Percentiles rank a stretch among this genome's conserved stretches.
Evolutionary conservation across 2,888 invertebrate species (phyloP).

Genomic region (Andrena flavipes): DNA sequence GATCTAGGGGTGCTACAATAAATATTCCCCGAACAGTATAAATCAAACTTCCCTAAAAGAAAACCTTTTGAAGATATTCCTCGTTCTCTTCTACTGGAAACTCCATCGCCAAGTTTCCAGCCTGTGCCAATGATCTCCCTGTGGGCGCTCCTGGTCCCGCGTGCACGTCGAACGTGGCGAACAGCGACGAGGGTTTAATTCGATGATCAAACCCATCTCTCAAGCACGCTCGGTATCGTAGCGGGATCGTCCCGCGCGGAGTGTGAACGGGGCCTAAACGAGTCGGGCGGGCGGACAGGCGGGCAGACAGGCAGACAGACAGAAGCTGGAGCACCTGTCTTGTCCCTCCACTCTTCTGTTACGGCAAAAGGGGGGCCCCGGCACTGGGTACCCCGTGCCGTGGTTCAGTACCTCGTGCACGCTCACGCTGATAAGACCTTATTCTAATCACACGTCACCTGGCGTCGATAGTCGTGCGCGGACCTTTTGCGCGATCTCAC

Average conservation of each 20-base stretch:
- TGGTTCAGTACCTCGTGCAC: slow-evolving; percentile 81
- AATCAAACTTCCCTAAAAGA: no score
- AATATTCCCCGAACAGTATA: no score
- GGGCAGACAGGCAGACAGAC: slow-evolving; percentile 69
- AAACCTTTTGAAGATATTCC: no score
- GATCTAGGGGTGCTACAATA: no score
- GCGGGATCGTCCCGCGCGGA: slow-evolving; percentile 1
- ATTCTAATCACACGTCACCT: slow-evolving; percentile 74
- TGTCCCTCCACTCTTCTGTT: slow-evolving; percentile 78
- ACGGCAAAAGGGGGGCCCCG: slow-evolving; percentile 73
- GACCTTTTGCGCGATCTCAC: slow-evolving; percentile 43
- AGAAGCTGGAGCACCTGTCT: slow-evolving; percentile 80
- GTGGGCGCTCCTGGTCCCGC: no score
- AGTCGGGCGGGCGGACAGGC: slow-evolving; percentile 37
- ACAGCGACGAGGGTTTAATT: neutral
- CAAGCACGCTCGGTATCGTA: slow-evolving; percentile 5
- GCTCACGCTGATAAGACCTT: slow-evolving; percentile 81
- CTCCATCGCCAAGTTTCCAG: no score
- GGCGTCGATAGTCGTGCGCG: slow-evolving; percentile 53
- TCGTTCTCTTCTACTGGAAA: no score
- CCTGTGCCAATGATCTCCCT: no score
- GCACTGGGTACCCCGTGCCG: slow-evolving; percentile 72
- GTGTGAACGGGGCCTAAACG: slow-evolving; percentile 58
- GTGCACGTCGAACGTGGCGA: neutral
- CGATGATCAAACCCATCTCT: slow-evolving; percentile 18